A percentile compares a stretch with the other conserved stretches of the same genome.
These are phyloP conservation scores for Loriculus beryllinus DNA, from an alignment of 2,797 vertebrate genomes.

Conservation along the genomic window DNA sequence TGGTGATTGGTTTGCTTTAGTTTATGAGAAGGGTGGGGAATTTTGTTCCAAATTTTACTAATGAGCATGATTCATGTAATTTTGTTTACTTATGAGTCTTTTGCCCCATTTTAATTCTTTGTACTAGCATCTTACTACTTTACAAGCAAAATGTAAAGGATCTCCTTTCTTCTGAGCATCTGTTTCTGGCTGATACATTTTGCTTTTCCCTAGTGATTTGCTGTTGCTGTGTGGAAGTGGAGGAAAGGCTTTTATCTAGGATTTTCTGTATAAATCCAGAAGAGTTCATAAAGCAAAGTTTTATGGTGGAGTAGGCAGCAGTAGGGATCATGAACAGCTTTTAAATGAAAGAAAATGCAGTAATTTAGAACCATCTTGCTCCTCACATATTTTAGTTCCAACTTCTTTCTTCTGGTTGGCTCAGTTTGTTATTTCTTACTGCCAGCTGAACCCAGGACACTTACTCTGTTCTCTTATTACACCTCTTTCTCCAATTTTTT, in stretches of 20 bases:
- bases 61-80: not conserved
- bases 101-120: not conserved
- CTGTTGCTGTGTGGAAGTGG: not conserved
- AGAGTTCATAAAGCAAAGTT: not conserved
- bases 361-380: not conserved
- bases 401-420: not conserved
- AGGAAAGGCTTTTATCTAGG: not conserved
- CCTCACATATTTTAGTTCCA: not conserved
- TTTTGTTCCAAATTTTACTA: not conserved
- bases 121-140: not conserved
- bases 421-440: not conserved
- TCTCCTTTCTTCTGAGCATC: not conserved
- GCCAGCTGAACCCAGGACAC: no score
- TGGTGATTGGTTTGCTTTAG: not conserved
- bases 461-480: not conserved
- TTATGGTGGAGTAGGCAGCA: not conserved
- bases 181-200: not conserved
- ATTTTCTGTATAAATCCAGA: not conserved
- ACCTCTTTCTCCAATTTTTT: not conserved
- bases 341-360: not conserved
- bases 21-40: not conserved
- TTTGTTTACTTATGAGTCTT: not conserved
- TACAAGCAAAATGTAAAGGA: not conserved
- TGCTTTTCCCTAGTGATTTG: not conserved
- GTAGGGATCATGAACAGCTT: not conserved